These are phyloP conservation scores for Zosterops lateralis DNA, from an alignment of 2,113 vertebrate species.

Conservation along the genomic window DNA sequence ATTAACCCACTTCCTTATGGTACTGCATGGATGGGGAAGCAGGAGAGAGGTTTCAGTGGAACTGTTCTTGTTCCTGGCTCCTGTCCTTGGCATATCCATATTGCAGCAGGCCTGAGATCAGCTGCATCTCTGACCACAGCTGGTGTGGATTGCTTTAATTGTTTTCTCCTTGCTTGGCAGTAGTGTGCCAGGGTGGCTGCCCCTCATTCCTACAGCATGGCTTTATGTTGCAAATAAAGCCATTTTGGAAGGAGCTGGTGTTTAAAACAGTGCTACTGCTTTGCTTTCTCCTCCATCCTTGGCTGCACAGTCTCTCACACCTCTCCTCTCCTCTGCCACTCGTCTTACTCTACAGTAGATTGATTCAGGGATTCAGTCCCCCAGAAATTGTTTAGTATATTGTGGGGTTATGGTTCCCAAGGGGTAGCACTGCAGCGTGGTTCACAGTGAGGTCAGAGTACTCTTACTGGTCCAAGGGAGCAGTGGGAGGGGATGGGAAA, in stretches of 20 bases:
- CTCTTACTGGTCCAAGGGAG: background rate
- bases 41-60: background rate
- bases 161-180: background rate
- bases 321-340: background rate
- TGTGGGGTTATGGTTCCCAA: background rate
- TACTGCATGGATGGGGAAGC: background rate
- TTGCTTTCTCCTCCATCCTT: background rate
- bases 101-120: background rate
- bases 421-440: background rate
- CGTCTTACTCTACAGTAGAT: background rate
- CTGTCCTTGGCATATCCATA: background rate
- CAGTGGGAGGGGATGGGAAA: background rate
- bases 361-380: background rate
- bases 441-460: background rate
- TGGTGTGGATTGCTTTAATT: background rate
- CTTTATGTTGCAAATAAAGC: background rate
- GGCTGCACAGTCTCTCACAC: background rate
- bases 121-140: background rate
- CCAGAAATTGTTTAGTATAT: background rate
- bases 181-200: background rate
- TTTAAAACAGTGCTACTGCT: background rate
- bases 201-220: background rate
- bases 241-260: background rate
- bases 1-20: background rate
- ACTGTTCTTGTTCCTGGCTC: background rate